These are phyloP conservation scores for Tenualosa ilisha DNA, from an alignment of 2,797 vertebrate genomes.

Conservation along the genomic window DNA sequence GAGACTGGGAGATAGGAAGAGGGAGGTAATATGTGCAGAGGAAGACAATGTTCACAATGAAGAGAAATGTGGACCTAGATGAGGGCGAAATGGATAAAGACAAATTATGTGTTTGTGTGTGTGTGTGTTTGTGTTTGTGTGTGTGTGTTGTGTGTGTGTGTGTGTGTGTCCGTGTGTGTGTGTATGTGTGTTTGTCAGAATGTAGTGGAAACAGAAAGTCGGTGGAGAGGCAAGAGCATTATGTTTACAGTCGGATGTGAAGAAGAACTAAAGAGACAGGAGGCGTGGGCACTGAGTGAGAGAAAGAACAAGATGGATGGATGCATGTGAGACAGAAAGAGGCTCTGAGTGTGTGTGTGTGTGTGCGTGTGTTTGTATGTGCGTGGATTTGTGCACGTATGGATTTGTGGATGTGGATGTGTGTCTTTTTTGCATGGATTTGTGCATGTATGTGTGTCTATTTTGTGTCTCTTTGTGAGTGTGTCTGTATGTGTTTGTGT, in stretches of 20 bases:
- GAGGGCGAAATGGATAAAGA: not conserved
- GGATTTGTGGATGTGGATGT: no score
- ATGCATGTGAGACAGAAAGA: not conserved
- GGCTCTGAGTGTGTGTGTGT: not conserved
- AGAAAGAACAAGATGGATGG: slow-evolving; percentile 12
- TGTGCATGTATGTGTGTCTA: not conserved
- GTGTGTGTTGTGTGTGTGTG: not conserved
- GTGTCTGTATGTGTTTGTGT: not conserved
- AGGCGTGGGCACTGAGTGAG: not conserved
- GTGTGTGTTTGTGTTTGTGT: not conserved
- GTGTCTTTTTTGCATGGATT: no score
- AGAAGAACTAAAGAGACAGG: not conserved
- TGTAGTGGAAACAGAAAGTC: not conserved
- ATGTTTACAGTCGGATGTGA: not conserved
- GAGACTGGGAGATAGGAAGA: not conserved
- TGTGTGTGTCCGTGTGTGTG: not conserved
- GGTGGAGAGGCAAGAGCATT: not conserved
- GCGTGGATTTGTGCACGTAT: no score
- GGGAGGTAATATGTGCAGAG: slow-evolving; percentile 17
- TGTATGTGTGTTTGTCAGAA: not conserved
- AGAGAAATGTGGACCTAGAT: not conserved
- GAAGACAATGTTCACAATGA: not conserved
- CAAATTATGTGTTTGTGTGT: not conserved
- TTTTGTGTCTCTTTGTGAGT: not conserved
- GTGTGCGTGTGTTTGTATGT: not conserved